phyloP scores from a whole-genome alignment of 2,888 invertebrate species.

The Eurois occulta region DNA sequence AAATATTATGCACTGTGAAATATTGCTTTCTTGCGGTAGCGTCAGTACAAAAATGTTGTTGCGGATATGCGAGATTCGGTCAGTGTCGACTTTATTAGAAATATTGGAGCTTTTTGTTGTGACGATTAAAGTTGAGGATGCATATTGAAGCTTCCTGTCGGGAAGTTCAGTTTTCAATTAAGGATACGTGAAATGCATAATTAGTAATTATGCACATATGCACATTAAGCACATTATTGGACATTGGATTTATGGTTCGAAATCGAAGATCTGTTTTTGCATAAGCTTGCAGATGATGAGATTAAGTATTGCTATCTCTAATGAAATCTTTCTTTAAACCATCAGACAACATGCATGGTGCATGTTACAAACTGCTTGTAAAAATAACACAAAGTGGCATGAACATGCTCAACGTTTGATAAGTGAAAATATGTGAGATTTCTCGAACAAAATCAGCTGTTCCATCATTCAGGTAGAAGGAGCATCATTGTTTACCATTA shows the following conservation, averaged over 20 bases:
- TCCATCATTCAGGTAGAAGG: not conserved
- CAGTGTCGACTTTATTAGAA: not conserved
- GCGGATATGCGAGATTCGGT: constrained; percentile 18
- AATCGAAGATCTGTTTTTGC: not conserved
- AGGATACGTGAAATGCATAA: not conserved
- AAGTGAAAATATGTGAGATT: not conserved
- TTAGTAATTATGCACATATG: not conserved
- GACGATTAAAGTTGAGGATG: constrained; percentile 17
- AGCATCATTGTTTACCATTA: not conserved
- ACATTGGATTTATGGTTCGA: not conserved
- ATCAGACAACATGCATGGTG: not conserved
- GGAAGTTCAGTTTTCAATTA: constrained; percentile 8
- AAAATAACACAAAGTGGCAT: not conserved
- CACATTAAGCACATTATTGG: not conserved
- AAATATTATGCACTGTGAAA: constrained; percentile 83
- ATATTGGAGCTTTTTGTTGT: constrained; percentile 2
- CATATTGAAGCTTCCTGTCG: constrained; percentile 39
- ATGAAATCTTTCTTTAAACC: not conserved
- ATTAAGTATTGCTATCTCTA: not conserved
- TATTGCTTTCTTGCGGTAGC: constrained; percentile 76
- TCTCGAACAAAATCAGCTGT: not conserved
- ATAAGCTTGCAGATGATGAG: too few species aligned
- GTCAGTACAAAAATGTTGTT: constrained; percentile 71
- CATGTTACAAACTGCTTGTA: not conserved
- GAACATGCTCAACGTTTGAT: not conserved